Conservation (phyloP, 2,113 vertebrate species). For the Syrrhaptes paradoxus region DNA sequence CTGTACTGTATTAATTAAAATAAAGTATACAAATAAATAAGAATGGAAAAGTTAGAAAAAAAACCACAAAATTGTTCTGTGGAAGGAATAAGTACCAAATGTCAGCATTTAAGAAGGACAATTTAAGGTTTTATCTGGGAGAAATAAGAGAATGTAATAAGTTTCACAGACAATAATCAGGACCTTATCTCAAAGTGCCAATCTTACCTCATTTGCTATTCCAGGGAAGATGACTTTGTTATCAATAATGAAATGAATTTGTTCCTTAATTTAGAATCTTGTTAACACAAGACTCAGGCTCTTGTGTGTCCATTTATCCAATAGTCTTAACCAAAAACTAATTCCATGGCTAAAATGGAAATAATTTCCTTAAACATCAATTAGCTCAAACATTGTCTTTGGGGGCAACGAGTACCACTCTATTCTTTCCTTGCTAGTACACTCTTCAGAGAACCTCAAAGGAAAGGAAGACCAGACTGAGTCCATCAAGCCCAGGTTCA, state of each 20-base stretch:
- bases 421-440: background rate
- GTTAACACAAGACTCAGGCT: background rate
- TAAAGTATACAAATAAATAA: background rate
- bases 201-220: constrained; percentile 54
- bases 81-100: background rate
- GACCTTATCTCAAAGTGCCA: constrained; percentile 13
- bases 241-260: constrained; percentile 49
- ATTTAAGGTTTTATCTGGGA: constrained; percentile 19
- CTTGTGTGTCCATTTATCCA: background rate
- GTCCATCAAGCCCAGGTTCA: background rate
- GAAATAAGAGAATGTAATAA: constrained; percentile 34
- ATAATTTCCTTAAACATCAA: background rate
- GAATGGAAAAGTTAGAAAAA: background rate
- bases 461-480: background rate
- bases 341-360: background rate
- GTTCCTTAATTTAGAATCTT: constrained; percentile 5
- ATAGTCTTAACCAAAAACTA: background rate
- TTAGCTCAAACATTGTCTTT: background rate
- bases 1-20: background rate
- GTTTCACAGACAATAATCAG: constrained; percentile 8
- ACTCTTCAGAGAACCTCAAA: background rate
- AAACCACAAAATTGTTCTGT: background rate
- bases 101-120: background rate
- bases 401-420: background rate
- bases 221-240: constrained; percentile 43